Evolutionary conservation across 2,113 vertebrate genomes (phyloP).

Genomic region (Gnathonemus longibarbis): DNA sequence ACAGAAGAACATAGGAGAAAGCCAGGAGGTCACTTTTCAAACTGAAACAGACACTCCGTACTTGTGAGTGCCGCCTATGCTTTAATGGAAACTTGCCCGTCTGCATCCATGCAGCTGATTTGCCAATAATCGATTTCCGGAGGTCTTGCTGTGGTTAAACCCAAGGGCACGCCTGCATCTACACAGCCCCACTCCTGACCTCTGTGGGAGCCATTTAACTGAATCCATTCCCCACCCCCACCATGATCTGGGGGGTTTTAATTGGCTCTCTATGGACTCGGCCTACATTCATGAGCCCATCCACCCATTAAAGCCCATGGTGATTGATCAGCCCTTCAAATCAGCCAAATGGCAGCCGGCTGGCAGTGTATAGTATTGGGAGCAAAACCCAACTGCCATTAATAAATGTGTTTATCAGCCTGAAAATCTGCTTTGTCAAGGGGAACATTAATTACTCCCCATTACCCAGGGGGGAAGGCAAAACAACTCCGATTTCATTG

Average conservation of each 20-base stretch:
- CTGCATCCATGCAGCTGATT: not conserved
- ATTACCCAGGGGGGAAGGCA: not conserved
- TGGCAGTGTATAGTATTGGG: not conserved
- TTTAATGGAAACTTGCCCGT: not conserved
- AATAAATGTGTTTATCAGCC: not conserved
- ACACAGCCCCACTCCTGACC: not conserved
- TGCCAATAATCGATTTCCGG: not conserved
- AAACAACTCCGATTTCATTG: not conserved
- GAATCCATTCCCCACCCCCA: not conserved
- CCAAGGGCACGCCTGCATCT: not conserved
- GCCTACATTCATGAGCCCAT: not conserved
- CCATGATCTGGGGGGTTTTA: not conserved
- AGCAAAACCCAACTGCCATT: not conserved
- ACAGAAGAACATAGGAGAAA: not conserved
- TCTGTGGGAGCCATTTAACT: not conserved
- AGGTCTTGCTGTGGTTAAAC: not conserved
- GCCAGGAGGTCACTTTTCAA: not conserved
- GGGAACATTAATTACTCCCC: not conserved
- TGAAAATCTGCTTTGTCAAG: conserved; percentile 2
- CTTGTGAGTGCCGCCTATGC: not conserved
- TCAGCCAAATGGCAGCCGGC: not conserved
- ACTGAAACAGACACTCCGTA: not conserved
- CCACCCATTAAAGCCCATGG: not conserved
- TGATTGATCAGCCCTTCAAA: conserved; percentile 14
- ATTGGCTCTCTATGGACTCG: not conserved